Conservation (phyloP, 1,140 invertebrate genomes). For the Ceratina calcarata region DNA sequence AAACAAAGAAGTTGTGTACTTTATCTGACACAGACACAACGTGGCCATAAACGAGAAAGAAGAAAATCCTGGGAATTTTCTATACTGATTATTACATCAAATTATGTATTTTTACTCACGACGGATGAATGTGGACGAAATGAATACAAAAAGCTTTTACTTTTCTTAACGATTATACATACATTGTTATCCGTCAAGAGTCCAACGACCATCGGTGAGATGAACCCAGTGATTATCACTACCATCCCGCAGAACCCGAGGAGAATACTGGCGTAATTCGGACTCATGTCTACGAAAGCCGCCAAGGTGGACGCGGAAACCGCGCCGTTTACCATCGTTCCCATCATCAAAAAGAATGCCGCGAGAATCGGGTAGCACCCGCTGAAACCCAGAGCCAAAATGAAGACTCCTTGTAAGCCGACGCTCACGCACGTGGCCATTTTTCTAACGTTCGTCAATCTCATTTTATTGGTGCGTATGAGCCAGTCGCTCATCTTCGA, state of each 20-base stretch:
- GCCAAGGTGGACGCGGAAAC: slow-evolving; percentile 85
- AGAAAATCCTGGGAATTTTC: too few species aligned
- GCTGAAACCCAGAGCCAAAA: slow-evolving; percentile 82
- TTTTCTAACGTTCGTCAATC: slow-evolving; percentile 84
- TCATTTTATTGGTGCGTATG: slow-evolving; percentile 81
- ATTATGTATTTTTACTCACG: too few species aligned
- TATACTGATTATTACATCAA: too few species aligned
- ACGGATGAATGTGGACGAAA: too few species aligned
- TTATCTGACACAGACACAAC: too few species aligned
- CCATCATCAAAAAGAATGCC: slow-evolving; percentile 83
- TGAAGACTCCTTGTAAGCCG: slow-evolving; percentile 82
- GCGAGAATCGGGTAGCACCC: slow-evolving; percentile 84
- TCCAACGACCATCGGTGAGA: slow-evolving; percentile 83
- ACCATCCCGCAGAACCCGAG: slow-evolving; percentile 83
- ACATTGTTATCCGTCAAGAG: slow-evolving; percentile 83
- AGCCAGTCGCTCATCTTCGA: slow-evolving; percentile 84
- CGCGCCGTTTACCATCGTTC: slow-evolving; percentile 84
- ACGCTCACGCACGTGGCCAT: slow-evolving; percentile 83
- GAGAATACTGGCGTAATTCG: slow-evolving; percentile 85
- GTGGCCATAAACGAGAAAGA: too few species aligned
- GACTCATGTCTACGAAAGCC: slow-evolving; percentile 84
- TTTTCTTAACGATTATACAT: slow-evolving; percentile 63
- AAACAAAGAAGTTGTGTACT: too few species aligned
- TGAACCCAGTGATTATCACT: slow-evolving; percentile 80
- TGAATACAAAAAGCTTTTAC: too few species aligned